Conservation (phyloP, 2,888 invertebrate species). For the Isotomurus palustris region DNA sequence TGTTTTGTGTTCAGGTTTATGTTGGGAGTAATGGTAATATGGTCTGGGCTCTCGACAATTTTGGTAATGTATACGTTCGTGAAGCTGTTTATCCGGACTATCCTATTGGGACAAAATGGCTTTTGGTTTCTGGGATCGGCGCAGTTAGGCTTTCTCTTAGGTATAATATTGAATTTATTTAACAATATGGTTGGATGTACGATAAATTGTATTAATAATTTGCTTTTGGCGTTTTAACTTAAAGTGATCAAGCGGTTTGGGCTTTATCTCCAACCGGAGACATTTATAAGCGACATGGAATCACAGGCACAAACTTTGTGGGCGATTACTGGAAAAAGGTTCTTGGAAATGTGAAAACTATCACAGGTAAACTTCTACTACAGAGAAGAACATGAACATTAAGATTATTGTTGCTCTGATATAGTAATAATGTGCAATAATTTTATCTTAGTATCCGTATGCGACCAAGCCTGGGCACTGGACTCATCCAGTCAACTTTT, state of each 20-base stretch:
- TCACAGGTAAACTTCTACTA: constrained; percentile 48
- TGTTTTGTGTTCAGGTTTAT: constrained; percentile 49
- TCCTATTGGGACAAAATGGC: constrained; percentile 55
- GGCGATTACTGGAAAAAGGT: constrained; percentile 53
- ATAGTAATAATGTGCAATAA: not conserved
- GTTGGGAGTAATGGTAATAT: constrained; percentile 50
- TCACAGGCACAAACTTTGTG: constrained; percentile 52
- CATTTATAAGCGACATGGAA: constrained; percentile 52
- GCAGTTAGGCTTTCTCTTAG: constrained; percentile 47
- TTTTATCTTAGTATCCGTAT: constrained; percentile 45
- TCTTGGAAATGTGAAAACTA: constrained; percentile 47
- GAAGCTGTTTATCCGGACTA: constrained; percentile 53
- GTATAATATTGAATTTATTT: constrained; percentile 4
- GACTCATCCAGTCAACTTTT: constrained; percentile 37
- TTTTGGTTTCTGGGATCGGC: constrained; percentile 53
- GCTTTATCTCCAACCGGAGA: constrained; percentile 51
- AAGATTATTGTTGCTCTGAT: not conserved
- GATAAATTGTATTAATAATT: not conserved
- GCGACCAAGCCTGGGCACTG: constrained; percentile 48
- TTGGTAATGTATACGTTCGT: constrained; percentile 53
- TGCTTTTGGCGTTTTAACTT: not conserved
- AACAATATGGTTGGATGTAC: not conserved
- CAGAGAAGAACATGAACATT: not conserved
- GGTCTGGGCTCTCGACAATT: constrained; percentile 56
- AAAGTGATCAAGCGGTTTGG: constrained; percentile 52